Percentiles rank a stretch among this genome's conserved stretches.
Evolutionary conservation across 2,888 invertebrate species (phyloP).

Genomic region (Standfussiana lucernea): DNA sequence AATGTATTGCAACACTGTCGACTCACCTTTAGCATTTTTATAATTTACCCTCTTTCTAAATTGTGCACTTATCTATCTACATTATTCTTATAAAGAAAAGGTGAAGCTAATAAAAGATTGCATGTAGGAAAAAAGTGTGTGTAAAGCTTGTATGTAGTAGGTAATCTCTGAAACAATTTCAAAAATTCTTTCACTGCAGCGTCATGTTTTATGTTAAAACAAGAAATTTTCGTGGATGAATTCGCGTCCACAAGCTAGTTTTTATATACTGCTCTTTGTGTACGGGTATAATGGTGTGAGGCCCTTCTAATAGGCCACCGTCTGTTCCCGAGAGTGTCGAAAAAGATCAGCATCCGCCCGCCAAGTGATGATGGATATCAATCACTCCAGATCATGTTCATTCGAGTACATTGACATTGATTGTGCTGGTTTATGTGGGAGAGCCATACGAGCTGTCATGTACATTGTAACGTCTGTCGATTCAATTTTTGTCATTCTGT

Average conservation of each 20-base stretch:
- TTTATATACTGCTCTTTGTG: not conserved
- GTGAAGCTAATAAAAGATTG: no score
- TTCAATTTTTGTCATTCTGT: constrained; percentile 18
- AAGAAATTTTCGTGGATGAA: not conserved
- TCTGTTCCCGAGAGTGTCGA: constrained; percentile 33
- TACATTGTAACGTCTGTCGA: constrained; percentile 21
- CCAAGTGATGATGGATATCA: constrained; percentile 58
- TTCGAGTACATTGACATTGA: constrained; percentile 56
- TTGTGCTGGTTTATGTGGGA: constrained; percentile 60
- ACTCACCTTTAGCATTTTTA: not conserved
- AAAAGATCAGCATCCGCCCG: constrained; percentile 52
- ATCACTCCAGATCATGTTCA: constrained; percentile 50
- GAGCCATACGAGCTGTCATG: constrained; percentile 21
- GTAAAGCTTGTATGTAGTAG: not conserved
- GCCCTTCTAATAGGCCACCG: constrained; percentile 23
- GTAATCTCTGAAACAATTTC: not conserved
- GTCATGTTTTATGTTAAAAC: not conserved
- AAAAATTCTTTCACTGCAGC: not conserved
- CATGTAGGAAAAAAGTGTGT: no score
- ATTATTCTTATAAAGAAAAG: not conserved
- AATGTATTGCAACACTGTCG: constrained; percentile 4
- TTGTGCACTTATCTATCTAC: not conserved
- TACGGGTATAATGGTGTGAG: not conserved
- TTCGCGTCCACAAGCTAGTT: not conserved
- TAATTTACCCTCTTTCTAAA: constrained; percentile 1